Percentiles rank a stretch among this genome's conserved stretches.
Conservation (phyloP, 2,113 vertebrate genomes). For the Phasianus colchicus region DNA sequence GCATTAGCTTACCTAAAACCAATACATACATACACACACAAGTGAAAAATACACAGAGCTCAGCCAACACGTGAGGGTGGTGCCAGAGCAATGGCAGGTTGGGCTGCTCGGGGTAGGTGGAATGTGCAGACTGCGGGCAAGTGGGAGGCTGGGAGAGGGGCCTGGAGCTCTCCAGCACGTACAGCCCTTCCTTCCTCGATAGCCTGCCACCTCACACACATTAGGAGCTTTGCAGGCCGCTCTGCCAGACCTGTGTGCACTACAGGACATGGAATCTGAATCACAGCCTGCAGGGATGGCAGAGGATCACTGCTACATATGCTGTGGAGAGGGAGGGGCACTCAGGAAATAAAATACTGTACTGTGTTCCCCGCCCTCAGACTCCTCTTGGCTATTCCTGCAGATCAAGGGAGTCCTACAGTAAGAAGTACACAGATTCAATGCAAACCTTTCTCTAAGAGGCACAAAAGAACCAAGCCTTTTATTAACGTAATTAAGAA, state of each 20-base stretch:
- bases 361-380: background rate
- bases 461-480: background rate
- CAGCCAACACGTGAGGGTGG: background rate
- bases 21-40: background rate
- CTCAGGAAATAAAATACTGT: background rate
- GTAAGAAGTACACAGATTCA: background rate
- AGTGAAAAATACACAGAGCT: background rate
- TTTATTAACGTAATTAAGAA: background rate
- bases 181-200: background rate
- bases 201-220: background rate
- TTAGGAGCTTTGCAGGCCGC: background rate
- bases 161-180: background rate
- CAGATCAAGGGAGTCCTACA: background rate
- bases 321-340: accelerated
- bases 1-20: conserved; percentile 46
- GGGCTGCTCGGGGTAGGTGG: background rate
- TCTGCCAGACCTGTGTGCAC: background rate
- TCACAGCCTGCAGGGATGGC: background rate
- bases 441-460: background rate
- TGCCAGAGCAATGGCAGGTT: background rate
- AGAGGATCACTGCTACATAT: background rate
- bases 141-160: background rate
- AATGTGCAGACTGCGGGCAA: background rate
- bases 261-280: background rate
- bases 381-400: background rate